Conservation (phyloP, 2,113 vertebrate genomes). For the Telmatochromis sp. region DNA sequence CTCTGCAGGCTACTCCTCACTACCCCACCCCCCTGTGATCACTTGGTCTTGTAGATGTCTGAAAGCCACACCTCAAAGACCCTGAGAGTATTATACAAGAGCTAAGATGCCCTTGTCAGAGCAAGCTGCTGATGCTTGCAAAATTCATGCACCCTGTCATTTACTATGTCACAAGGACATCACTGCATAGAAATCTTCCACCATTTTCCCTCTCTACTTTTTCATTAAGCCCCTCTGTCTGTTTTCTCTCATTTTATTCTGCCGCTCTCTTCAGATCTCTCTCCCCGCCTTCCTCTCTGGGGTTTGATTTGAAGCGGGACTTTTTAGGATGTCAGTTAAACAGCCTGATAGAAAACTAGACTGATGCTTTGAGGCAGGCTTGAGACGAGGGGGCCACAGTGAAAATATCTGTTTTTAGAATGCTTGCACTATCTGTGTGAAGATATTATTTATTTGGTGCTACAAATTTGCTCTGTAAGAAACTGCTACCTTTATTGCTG, state of each 20-base stretch:
- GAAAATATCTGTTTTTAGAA: neutral
- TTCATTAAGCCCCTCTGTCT: neutral
- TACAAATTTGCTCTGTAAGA: neutral
- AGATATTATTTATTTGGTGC: conserved; percentile 10
- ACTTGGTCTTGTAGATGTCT: neutral
- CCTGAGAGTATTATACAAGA: neutral
- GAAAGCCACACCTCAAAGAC: neutral
- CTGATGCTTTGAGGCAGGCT: neutral
- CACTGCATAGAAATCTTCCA: neutral
- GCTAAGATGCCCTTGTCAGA: neutral
- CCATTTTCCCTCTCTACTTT: neutral
- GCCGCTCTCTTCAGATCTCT: neutral
- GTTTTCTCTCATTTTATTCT: neutral
- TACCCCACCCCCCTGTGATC: neutral
- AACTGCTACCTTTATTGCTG: neutral
- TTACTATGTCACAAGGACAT: neutral
- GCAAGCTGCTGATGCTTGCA: neutral
- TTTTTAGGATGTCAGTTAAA: neutral
- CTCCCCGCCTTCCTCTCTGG: neutral
- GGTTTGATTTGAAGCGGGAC: neutral
- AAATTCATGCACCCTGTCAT: neutral
- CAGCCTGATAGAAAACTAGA: neutral
- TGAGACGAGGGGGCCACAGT: neutral
- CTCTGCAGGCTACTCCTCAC: neutral
- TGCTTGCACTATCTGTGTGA: neutral